A percentile compares a stretch with the other conserved stretches of the same genome.
These are phyloP conservation scores for Kryphioiulus occultus DNA, from an alignment of 2,888 invertebrate genomes.

Conservation along the genomic window DNA sequence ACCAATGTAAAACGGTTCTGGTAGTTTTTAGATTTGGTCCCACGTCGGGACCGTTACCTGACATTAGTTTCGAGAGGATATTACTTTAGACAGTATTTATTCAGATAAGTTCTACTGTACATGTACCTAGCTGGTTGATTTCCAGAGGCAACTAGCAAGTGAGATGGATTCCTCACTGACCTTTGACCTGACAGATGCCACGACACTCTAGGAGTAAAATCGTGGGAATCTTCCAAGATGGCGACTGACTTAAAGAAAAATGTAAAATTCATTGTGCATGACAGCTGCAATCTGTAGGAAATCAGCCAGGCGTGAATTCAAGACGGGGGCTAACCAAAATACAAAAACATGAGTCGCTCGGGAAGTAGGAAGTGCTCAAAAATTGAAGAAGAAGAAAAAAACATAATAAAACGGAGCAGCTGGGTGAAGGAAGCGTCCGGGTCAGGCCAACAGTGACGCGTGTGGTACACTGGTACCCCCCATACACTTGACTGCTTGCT, in stretches of 20 bases:
- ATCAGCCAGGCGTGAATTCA: not conserved
- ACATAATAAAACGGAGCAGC: not conserved
- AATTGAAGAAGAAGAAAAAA: not conserved
- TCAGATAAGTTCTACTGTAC: no score
- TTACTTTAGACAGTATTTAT: no score
- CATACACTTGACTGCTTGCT: not conserved
- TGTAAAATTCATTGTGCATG: not conserved
- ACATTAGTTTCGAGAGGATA: no score
- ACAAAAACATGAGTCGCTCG: not conserved
- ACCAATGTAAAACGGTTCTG: no score
- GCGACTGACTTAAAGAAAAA: not conserved
- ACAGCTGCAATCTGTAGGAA: not conserved
- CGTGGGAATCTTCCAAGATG: not conserved
- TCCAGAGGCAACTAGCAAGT: no score
- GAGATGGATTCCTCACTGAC: not conserved
- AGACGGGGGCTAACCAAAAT: not conserved
- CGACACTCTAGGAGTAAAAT: not conserved
- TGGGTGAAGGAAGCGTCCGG: not conserved
- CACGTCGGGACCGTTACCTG: no score
- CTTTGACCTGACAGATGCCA: not conserved
- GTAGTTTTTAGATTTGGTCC: no score
- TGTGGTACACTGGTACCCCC: not conserved
- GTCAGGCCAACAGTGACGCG: not conserved
- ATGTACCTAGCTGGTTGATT: no score
- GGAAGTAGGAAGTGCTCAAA: not conserved